A percentile compares a stretch with the other conserved stretches of the same genome.
phyloP scores from a whole-genome alignment of 2,888 invertebrate genomes.

The Agriopis marginaria region DNA sequence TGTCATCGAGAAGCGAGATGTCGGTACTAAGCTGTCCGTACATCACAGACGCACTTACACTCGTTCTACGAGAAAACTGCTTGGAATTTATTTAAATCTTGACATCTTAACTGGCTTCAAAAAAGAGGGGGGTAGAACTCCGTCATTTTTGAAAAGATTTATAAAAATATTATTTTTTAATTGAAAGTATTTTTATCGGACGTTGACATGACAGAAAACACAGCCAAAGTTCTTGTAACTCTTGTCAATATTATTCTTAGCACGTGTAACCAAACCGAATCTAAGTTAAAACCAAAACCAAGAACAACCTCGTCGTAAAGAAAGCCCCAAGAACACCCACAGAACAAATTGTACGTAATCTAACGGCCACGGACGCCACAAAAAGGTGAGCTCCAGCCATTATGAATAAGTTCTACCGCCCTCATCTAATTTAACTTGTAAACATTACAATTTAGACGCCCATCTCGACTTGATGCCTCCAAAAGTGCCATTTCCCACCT shows the following conservation, averaged over 20 bases:
- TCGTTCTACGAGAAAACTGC: too few relatives aligned
- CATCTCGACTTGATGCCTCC: slow-evolving; percentile 77
- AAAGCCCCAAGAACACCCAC: slow-evolving; percentile 30
- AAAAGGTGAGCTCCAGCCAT: slow-evolving; percentile 70
- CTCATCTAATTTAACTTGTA: slow-evolving; percentile 83
- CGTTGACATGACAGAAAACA: too few relatives aligned
- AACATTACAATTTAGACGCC: slow-evolving; percentile 81
- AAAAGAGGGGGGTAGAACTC: too few relatives aligned
- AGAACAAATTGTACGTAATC: slow-evolving; percentile 75
- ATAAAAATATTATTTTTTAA: too few relatives aligned
- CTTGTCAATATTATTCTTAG: not conserved
- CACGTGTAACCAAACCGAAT: not conserved
- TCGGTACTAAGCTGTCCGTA: not conserved
- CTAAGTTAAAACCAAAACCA: not conserved
- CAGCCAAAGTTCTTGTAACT: not conserved
- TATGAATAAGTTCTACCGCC: slow-evolving; percentile 76
- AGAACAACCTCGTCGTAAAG: slow-evolving; percentile 19
- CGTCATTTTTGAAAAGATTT: too few relatives aligned
- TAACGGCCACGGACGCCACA: slow-evolving; percentile 60
- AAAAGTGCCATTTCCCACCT: slow-evolving; percentile 76
- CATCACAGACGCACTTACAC: too few relatives aligned
- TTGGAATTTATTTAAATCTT: too few relatives aligned
- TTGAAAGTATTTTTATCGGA: too few relatives aligned
- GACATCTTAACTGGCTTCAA: too few relatives aligned
- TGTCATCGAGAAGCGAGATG: slow-evolving; percentile 6